phyloP scores from a whole-genome alignment of 2,113 vertebrate genomes.

The Aptenodytes patagonicus region DNA sequence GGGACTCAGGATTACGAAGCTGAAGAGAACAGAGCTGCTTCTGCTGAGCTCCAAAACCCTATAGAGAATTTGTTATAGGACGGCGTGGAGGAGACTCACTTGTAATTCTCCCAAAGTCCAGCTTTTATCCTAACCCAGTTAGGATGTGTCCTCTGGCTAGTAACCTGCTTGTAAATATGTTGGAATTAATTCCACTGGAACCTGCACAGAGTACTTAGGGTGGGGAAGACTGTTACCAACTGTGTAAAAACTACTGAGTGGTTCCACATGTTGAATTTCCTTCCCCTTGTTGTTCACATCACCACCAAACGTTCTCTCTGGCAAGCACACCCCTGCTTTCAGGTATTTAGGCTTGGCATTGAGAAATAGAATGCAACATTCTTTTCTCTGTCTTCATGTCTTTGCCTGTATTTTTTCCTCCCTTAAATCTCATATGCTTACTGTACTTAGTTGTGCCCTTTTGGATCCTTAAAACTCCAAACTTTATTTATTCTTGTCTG shows the following conservation, averaged over 20 bases:
- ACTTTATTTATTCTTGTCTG: neutral
- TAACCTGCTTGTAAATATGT: neutral
- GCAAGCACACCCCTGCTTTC: neutral
- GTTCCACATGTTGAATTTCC: neutral
- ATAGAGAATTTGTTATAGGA: neutral
- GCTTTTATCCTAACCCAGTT: neutral
- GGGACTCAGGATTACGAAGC: neutral
- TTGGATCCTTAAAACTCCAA: neutral
- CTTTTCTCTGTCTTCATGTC: neutral
- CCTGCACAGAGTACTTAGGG: neutral
- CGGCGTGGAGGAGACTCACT: neutral
- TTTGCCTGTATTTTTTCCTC: neutral
- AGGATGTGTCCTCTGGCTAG: neutral
- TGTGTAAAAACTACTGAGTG: neutral
- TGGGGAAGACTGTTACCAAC: neutral
- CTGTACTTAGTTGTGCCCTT: neutral
- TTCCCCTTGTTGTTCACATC: neutral
- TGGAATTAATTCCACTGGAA: neutral
- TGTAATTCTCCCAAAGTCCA: neutral
- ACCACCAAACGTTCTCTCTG: neutral
- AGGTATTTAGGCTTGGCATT: neutral
- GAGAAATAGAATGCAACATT: neutral
- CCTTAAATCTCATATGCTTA: neutral
- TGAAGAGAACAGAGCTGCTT: neutral
- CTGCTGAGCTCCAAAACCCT: neutral